phyloP scores from a whole-genome alignment of 1,140 invertebrate genomes.

The Diuraphis noxia region DNA sequence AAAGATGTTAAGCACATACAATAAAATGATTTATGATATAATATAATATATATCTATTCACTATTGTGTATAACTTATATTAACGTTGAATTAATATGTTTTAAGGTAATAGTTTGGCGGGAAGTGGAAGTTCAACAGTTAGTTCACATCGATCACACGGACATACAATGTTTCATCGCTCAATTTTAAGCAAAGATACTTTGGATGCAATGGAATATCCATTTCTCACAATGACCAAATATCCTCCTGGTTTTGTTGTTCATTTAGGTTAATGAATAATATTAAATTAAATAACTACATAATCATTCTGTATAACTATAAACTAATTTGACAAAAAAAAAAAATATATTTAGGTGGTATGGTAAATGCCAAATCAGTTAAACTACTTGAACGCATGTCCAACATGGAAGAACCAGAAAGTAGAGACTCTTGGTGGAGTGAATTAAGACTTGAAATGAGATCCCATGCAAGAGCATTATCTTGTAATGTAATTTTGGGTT shows the following conservation, averaged over 20 bases:
- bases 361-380: constrained; percentile 84
- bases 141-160: constrained; percentile 59
- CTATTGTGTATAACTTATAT: neutral
- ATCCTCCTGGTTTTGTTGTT: constrained; percentile 83
- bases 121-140: constrained; percentile 62
- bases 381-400: constrained; percentile 79
- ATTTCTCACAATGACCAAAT: constrained; percentile 90
- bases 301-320: neutral
- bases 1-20: neutral
- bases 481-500: constrained; percentile 93
- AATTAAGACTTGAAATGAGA: constrained; percentile 89
- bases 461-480: constrained; percentile 86
- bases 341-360: constrained; percentile 70
- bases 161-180: constrained; percentile 58
- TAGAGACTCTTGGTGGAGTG: constrained; percentile 93
- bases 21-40: neutral
- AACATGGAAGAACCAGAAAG: constrained; percentile 86
- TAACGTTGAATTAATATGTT: neutral
- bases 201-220: constrained; percentile 91
- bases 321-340: neutral
- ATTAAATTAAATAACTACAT: neutral
- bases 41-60: no score
- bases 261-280: constrained; percentile 73
- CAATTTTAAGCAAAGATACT: constrained; percentile 69
- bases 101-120: constrained; percentile 71